These are phyloP conservation scores for Nansenia antarctica DNA, from an alignment of 2,113 vertebrate genomes.

Conservation along the genomic window DNA sequence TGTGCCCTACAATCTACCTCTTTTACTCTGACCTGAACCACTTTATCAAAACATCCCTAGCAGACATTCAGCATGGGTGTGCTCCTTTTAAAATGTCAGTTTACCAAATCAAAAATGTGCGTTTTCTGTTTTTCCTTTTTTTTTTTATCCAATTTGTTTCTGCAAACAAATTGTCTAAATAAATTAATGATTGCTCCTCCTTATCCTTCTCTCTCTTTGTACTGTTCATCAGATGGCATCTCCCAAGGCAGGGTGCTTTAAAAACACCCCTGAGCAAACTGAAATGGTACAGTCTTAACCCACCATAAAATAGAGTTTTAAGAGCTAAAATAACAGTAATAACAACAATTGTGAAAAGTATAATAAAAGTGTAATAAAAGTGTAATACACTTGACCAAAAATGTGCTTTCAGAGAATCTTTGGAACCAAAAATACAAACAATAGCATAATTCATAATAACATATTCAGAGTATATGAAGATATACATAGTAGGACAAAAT, in stretches of 20 bases:
- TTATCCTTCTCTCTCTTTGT: neutral
- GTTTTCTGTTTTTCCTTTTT: neutral
- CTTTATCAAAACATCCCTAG: neutral
- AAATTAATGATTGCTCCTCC: conserved; percentile 4
- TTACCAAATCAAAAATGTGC: neutral
- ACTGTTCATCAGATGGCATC: conserved; percentile 21
- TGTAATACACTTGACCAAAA: conserved; percentile 40
- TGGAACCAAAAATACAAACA: conserved; percentile 71
- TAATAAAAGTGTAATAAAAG: conserved; percentile 47
- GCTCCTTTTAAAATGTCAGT: neutral
- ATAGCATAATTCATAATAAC: conserved; percentile 50
- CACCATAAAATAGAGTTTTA: conserved; percentile 26
- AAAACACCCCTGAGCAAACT: conserved; percentile 17
- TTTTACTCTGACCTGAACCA: too few species aligned
- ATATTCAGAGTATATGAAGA: conserved; percentile 55
- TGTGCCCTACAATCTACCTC: neutral
- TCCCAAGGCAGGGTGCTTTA: conserved; percentile 22
- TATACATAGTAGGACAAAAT: conserved; percentile 45
- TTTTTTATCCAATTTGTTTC: neutral
- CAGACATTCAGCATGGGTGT: neutral
- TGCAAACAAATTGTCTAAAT: neutral
- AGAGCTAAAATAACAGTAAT: conserved; percentile 37
- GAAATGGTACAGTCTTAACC: conserved; percentile 36
- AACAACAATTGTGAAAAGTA: conserved; percentile 37
- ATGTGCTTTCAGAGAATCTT: conserved; percentile 74